phyloP scores from a whole-genome alignment of 2,113 vertebrate genomes.

The Microcebus murinus region DNA sequence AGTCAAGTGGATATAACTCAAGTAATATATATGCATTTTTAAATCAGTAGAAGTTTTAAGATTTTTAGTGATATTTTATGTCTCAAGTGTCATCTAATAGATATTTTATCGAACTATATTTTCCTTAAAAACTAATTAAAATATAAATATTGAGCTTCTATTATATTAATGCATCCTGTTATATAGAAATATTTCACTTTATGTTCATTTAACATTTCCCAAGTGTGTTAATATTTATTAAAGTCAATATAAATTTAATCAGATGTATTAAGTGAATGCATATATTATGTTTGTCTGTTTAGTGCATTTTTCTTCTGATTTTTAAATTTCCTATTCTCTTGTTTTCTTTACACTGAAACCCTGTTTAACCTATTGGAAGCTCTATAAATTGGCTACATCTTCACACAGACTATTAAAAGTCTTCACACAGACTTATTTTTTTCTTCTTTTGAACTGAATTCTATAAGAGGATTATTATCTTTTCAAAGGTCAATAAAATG shows the following conservation, averaged over 20 bases:
- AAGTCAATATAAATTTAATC: not conserved
- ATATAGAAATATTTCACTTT: not conserved
- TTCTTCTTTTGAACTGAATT: not conserved
- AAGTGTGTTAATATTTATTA: conserved; percentile 25
- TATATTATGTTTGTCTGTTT: not conserved
- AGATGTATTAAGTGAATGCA: not conserved
- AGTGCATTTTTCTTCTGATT: not conserved
- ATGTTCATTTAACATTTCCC: not conserved
- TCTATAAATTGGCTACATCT: not conserved
- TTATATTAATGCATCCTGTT: not conserved
- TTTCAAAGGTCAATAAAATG: conserved; percentile 68
- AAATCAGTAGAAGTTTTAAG: not conserved
- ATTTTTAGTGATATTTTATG: not conserved
- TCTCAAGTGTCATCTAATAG: not conserved
- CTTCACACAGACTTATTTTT: not conserved
- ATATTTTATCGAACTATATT: not conserved
- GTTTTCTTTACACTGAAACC: not conserved
- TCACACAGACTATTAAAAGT: not conserved
- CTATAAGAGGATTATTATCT: not conserved
- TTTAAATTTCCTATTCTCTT: not conserved
- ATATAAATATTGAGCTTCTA: not conserved
- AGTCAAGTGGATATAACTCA: not conserved
- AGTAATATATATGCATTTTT: not conserved
- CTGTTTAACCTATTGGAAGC: not conserved
- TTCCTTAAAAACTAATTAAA: conserved; percentile 31